A percentile compares a stretch with the other conserved stretches of the same genome.
Conservation (phyloP, 2,113 vertebrate species). For the Lates calcarifer region DNA sequence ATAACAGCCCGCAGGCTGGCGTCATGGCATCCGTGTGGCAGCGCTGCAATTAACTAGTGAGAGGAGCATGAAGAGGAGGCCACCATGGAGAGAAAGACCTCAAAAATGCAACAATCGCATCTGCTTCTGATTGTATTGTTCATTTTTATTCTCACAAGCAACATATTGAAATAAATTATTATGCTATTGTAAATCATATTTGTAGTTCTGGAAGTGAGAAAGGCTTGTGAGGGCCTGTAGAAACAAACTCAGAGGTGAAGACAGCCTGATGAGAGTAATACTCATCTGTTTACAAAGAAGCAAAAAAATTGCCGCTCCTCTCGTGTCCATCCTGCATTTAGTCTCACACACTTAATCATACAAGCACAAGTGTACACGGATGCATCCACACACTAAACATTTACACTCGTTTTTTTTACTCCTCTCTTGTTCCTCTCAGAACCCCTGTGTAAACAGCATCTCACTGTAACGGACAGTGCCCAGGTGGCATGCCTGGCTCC, state of each 20-base stretch:
- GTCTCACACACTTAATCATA: conserved; percentile 36
- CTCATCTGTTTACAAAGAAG: conserved; percentile 36
- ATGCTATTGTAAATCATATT: not conserved
- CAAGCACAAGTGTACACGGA: conserved; percentile 15
- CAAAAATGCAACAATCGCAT: conserved; percentile 31
- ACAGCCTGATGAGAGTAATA: conserved; percentile 12
- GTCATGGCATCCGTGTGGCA: conserved; percentile 70
- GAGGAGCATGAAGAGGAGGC: conserved; percentile 57
- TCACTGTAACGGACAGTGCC: conserved; percentile 59
- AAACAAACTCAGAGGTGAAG: not conserved
- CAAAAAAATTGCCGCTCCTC: not conserved
- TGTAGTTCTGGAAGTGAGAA: conserved; percentile 10
- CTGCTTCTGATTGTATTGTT: conserved; percentile 38
- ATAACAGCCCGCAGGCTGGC: conserved; percentile 74
- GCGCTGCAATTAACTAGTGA: conserved; percentile 74
- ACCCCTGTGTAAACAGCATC: conserved; percentile 51
- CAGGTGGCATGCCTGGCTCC: conserved; percentile 62
- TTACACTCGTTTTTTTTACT: not conserved
- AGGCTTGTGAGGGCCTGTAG: not conserved
- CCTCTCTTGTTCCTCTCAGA: conserved; percentile 14
- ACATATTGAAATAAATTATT: not conserved
- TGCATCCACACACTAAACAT: conserved; percentile 28
- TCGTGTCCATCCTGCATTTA: conserved; percentile 18
- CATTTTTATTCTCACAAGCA: conserved; percentile 9
- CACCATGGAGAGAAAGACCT: conserved; percentile 49